A percentile compares a stretch with the other conserved stretches of the same genome.
Evolutionary conservation across 2,888 invertebrate genomes (phyloP).

Genomic region (Diarsia dahlii): DNA sequence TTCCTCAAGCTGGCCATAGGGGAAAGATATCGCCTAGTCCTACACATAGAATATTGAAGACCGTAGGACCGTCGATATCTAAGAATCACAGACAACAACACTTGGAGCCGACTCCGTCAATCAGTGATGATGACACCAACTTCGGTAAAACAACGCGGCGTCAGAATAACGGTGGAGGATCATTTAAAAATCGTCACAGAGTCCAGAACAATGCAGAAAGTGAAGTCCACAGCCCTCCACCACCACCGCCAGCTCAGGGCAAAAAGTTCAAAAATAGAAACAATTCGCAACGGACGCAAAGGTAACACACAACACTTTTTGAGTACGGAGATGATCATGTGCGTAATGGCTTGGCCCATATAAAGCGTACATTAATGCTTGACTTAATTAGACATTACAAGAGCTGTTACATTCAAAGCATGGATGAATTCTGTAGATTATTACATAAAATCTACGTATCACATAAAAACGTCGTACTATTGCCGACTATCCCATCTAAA

Average conservation of each 20-base stretch:
- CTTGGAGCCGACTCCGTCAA: slow-evolving; percentile 92
- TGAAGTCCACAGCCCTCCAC: slow-evolving; percentile 81
- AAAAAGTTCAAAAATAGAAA: slow-evolving; percentile 88
- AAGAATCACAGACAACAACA: slow-evolving; percentile 90
- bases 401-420: slow-evolving; percentile 13
- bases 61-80: slow-evolving; percentile 92
- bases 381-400: not conserved
- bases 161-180: slow-evolving; percentile 85
- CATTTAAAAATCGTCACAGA: slow-evolving; percentile 91
- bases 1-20: slow-evolving; percentile 87
- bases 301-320: slow-evolving; percentile 73
- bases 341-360: not conserved
- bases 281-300: slow-evolving; percentile 83
- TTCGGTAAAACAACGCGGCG: slow-evolving; percentile 90
- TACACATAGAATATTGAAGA: slow-evolving; percentile 93
- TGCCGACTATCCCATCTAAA: slow-evolving; percentile 68
- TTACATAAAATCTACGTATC: not conserved
- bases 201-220: slow-evolving; percentile 80
- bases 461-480: slow-evolving; percentile 63
- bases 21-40: slow-evolving; percentile 93
- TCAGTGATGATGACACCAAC: slow-evolving; percentile 91
- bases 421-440: slow-evolving; percentile 6
- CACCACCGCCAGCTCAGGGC: slow-evolving; percentile 78
- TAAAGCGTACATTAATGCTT: not conserved
- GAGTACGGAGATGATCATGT: slow-evolving; percentile 3